These are phyloP conservation scores for Alectura lathami DNA, from an alignment of 2,113 vertebrate species.

Conservation along the genomic window DNA sequence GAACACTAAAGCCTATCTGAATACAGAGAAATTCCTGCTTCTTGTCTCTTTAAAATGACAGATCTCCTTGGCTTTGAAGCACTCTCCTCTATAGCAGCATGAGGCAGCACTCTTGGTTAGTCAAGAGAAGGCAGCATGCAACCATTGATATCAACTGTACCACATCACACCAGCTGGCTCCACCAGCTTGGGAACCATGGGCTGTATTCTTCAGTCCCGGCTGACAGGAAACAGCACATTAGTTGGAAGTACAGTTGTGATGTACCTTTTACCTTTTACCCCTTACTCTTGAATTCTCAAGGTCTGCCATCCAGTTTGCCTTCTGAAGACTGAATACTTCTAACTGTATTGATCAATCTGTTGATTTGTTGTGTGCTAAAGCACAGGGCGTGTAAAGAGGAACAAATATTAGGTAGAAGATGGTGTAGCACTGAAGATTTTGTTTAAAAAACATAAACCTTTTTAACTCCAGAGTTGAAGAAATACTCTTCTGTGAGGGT, in stretches of 20 bases:
- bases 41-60: neutral
- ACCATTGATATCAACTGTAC: neutral
- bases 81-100: rapidly evolving
- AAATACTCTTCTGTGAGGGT: neutral
- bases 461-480: neutral
- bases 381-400: neutral
- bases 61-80: neutral
- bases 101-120: neutral
- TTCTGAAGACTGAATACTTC: neutral
- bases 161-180: neutral
- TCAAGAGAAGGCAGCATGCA: conserved; percentile 20
- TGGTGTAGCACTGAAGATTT: neutral
- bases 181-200: neutral
- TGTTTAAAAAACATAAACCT: neutral
- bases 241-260: neutral
- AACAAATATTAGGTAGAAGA: neutral
- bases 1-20: neutral
- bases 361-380: neutral
- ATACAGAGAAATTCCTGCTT: neutral
- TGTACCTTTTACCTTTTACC: neutral
- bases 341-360: neutral
- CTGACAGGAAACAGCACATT: neutral
- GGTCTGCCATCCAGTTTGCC: neutral
- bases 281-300: neutral
- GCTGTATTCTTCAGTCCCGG: neutral